Evolutionary conservation across 2,113 vertebrate species (phyloP).

Genomic region (Gobiocypris rarus): DNA sequence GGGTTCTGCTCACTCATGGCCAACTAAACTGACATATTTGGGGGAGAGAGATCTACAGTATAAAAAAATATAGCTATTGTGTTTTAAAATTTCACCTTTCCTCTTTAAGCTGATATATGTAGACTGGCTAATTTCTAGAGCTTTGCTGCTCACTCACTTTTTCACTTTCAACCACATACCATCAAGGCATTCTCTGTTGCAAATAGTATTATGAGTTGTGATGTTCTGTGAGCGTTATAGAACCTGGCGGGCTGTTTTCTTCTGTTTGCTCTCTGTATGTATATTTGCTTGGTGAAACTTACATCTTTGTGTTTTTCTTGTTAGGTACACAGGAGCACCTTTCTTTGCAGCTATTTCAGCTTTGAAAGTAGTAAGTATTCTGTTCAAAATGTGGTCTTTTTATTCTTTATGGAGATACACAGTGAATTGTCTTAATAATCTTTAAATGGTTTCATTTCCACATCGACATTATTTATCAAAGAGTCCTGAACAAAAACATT

Average conservation of each 20-base stretch:
- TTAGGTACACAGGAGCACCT: conserved; percentile 94
- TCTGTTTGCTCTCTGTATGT: neutral
- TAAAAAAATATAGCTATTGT: neutral
- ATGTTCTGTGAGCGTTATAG: neutral
- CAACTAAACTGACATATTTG: neutral
- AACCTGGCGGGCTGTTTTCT: no score
- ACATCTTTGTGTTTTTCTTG: neutral
- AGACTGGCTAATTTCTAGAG: neutral
- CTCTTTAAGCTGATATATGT: neutral
- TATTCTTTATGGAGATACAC: neutral
- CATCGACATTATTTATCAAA: neutral
- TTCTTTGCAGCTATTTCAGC: conserved; percentile 97
- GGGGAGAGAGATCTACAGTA: neutral
- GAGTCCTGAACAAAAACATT: no score
- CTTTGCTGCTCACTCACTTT: neutral
- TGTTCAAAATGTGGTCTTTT: neutral
- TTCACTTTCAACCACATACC: neutral
- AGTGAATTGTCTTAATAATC: neutral
- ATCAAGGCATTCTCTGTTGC: neutral
- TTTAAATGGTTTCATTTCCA: no score
- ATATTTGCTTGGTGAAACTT: neutral
- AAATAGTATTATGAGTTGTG: neutral
- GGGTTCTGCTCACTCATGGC: neutral
- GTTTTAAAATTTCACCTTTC: neutral
- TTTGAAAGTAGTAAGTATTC: conserved; percentile 90